Evolutionary conservation across 30 jellyfish, hydroid and myxozoan genomes (phyloP).

Genomic region (Pelagia noctiluca): DNA sequence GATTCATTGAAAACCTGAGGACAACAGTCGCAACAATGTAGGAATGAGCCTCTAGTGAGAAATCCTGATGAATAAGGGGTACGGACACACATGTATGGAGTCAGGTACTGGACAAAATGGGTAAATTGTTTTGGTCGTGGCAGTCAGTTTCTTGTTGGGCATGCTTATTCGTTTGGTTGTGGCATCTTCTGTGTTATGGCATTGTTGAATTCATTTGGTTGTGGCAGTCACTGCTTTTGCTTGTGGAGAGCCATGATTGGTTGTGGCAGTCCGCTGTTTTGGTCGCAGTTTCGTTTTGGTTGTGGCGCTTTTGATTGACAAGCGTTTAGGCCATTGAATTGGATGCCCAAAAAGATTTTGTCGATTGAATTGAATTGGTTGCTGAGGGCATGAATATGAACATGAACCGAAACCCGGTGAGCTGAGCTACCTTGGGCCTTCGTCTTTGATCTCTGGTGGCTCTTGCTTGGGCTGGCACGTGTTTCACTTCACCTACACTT

Average conservation of each 20-base stretch:
- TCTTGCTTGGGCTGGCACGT: background rate
- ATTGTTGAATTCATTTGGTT: conserved; percentile 9
- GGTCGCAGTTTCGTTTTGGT: conserved; percentile 22
- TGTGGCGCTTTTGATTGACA: conserved; percentile 12
- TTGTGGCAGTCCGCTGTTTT: conserved; percentile 15
- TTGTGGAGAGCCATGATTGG: conserved; percentile 10
- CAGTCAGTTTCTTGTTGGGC: conserved; percentile 15
- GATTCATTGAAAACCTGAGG: too few relatives aligned
- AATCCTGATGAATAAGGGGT: too few relatives aligned
- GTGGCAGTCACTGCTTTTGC: conserved; percentile 18
- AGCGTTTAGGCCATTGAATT: conserved; percentile 4
- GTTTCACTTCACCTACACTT: background rate
- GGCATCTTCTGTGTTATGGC: conserved; percentile 14
- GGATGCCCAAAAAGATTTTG: conserved; percentile 2
- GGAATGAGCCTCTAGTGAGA: too few relatives aligned
- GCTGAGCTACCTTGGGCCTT: conserved; percentile 32
- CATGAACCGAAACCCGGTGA: conserved; percentile 10
- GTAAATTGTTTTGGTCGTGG: conserved; percentile 14
- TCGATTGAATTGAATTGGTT: conserved; percentile 6
- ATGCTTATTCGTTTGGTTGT: conserved; percentile 23
- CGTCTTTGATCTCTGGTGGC: background rate
- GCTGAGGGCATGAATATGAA: conserved; percentile 10
- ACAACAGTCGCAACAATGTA: too few relatives aligned
- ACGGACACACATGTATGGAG: background rate
- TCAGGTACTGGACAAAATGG: conserved; percentile 17